phyloP scores from a whole-genome alignment of 2,797 vertebrate genomes.

The Chaunax sp. region DNA sequence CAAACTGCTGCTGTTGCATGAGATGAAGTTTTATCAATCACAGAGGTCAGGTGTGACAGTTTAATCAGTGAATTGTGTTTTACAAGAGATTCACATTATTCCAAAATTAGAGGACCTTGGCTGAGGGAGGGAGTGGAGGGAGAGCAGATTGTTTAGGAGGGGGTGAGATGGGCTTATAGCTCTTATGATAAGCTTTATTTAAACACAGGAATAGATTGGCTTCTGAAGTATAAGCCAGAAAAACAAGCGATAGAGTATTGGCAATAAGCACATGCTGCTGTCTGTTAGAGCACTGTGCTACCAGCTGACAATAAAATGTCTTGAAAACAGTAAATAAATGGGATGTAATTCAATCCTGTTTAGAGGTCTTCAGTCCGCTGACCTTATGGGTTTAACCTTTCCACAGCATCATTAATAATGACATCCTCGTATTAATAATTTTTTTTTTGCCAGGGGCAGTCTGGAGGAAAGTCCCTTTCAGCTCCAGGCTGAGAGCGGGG shows the following conservation, averaged over 20 bases:
- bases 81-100: constrained; percentile 67
- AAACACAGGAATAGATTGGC: constrained; percentile 39
- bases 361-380: constrained; percentile 44
- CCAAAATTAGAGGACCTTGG: constrained; percentile 36
- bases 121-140: neutral
- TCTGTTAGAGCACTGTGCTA: too few species aligned
- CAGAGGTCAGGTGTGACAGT: constrained; percentile 70
- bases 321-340: constrained; percentile 7
- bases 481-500: constrained; percentile 35
- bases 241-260: constrained; percentile 58
- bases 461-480: constrained; percentile 33
- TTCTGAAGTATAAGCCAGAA: constrained; percentile 60
- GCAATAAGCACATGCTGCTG: constrained; percentile 59
- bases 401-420: constrained; percentile 53
- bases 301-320: too few species aligned
- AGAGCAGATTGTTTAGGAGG: constrained; percentile 6
- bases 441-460: constrained; percentile 28
- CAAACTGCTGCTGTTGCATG: constrained; percentile 58
- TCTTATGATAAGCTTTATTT: constrained; percentile 43
- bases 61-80: constrained; percentile 76
- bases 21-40: constrained; percentile 82
- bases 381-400: constrained; percentile 63
- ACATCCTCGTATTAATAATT: constrained; percentile 38
- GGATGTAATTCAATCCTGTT: constrained; percentile 38
- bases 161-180: constrained; percentile 18